A percentile compares a stretch with the other conserved stretches of the same genome.
Conservation (phyloP, 2,797 vertebrate species). For the Fratercula arctica region DNA sequence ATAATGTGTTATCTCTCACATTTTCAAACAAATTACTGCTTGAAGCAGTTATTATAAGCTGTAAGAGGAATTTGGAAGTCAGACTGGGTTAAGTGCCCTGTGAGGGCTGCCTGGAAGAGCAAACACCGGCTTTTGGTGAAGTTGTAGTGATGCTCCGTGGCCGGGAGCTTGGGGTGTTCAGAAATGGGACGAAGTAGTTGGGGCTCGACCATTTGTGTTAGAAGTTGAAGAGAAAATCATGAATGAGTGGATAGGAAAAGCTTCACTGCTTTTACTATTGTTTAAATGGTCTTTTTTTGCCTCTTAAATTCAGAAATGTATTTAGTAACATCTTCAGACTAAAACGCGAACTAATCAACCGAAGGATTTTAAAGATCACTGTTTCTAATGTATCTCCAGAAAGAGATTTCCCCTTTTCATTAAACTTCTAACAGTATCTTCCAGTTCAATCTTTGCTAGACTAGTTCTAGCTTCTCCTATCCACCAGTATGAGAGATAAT, state of each 20-base stretch:
- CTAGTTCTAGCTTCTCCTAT: background rate
- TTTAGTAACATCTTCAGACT: background rate
- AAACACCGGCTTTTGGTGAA: background rate
- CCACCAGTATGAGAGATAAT: too few relatives aligned
- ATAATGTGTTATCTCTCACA: too few relatives aligned
- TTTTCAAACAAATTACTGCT: background rate
- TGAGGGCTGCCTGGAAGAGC: background rate
- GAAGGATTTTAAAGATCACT: background rate
- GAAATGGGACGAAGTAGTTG: background rate
- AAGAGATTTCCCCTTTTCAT: background rate
- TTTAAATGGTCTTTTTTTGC: background rate
- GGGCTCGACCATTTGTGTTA: accelerated
- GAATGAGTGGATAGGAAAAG: background rate
- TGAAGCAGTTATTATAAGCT: background rate
- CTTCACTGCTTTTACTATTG: background rate
- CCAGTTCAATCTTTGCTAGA: background rate
- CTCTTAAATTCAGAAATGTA: background rate
- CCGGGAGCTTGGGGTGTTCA: too few relatives aligned
- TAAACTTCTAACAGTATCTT: background rate
- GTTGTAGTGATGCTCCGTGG: background rate
- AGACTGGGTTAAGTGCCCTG: background rate
- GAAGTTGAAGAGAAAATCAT: background rate
- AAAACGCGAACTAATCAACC: background rate
- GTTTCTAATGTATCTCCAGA: background rate
- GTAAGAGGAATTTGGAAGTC: background rate